Evolutionary conservation across 2,888 invertebrate genomes (phyloP), one percentile per base, ranked within the genome.

Genomic region (Mesochorus sp.): DNA sequence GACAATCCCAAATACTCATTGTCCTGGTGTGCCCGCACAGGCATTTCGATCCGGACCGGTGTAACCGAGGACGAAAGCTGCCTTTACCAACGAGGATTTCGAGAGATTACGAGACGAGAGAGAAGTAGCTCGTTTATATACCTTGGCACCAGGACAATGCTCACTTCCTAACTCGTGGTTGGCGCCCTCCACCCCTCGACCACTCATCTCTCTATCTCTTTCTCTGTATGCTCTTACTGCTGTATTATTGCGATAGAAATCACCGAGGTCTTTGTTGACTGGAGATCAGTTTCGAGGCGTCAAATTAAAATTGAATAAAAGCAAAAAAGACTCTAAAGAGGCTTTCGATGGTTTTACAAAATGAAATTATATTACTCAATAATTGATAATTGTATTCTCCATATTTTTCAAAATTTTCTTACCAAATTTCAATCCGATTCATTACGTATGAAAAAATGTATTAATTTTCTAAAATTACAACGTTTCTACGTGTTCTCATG

Each of bases 71-170:
- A 17, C 28, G 68, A 68, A 47, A 75, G 49, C 64, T 44, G 64
- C 42, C 26, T 37, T 42, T 53, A 31, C 47, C 51, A 49, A 10
- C 28, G 51, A 51, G 76, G 64, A 76, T 76, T 76, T 59, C 59
- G 49, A 49, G 64, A 71, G 76, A 76, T 76, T 76, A 76, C 76
- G 64, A 59, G 31, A 55, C 53, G 34, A 49, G 31, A 64, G 61
- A 39, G 68, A 57, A 64, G 17, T 31, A 53, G 28, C 28, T 55
- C 53, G 28, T 51, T 12, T 39, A 66, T 66, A 66, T 70, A 70
- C 39, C 49, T 28, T 59, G 64, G 21, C 31, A 64, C 31, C 55
- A 34, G 17, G 57, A 76, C 76, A 76, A 76, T 66, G 71, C 57
- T 24, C 34, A 49, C 57, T 31, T 51, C 64, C 76, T 57, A 59